Evolutionary conservation across 2,888 invertebrate species (phyloP), one percentile per base, ranked within the genome.

Genomic region (Bombyx huttoni): DNA sequence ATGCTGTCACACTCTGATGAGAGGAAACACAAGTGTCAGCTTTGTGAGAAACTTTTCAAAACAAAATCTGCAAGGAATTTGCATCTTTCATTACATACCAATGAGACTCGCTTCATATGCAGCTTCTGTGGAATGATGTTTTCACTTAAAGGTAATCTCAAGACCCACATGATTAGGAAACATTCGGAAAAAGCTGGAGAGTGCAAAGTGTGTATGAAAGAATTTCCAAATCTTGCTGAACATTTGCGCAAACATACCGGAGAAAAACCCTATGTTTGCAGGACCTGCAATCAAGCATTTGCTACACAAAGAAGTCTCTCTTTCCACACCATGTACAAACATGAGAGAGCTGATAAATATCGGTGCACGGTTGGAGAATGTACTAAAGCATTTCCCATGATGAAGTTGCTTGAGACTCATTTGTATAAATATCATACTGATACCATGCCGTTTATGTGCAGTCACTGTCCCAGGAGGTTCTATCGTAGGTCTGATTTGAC

Each of bases 231-330:
- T 61, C 60, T 91, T 13, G 87, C 86, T 50, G 86, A 81, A 1
- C 91, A 91, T 58, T 89, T 90, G 89, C 72, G 89, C 0, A 88
- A 89, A 55, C 91, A 91, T 57, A 91, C 90, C 0, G 91, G 91
- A 0, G 90, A 90, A 58, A 89, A 78, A 48, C 85, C 86, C 0
- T 86, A 75, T 59, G 56, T 65, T 0, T 89, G 89, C 59, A 71
- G 72, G 34, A 54, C 78, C 13, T 89, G 89, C 58, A 70, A 73
- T 40, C 75, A 78, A 52, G 63, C 75, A 1, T 89, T 80, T 62
- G 66, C 68, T 1, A 71, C 74, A 0, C 75, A 81, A 54, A 65
- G 84, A 0, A 82, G 84, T 57, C 61, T 89, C 14, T 70, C 81
- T 0, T 77, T 80, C 51, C 89, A 89, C 53, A 75, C 85, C 50